Conservation (phyloP, 2,113 vertebrate genomes). For the Vicugna pacos region DNA sequence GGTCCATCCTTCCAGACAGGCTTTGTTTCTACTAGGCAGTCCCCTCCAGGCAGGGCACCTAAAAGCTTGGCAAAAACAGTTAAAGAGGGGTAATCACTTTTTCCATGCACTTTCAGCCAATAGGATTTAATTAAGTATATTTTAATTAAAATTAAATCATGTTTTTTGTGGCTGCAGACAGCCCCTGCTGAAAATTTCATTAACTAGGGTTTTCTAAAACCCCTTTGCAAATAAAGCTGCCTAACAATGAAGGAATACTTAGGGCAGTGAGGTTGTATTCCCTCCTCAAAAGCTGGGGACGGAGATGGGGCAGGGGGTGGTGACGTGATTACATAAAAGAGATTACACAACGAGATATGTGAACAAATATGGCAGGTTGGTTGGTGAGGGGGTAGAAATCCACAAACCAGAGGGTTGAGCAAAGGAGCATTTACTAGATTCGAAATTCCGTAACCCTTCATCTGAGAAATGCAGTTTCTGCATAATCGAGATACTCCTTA, state of each 20-base stretch:
- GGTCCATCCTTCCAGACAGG: not conserved
- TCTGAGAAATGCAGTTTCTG: not conserved
- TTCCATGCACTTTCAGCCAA: constrained; percentile 74
- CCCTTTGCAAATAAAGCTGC: constrained; percentile 62
- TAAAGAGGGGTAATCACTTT: constrained; percentile 67
- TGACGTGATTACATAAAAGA: constrained; percentile 1
- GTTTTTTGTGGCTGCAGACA: constrained; percentile 53
- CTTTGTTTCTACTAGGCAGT: not conserved
- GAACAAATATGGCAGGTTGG: not conserved
- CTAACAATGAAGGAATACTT: constrained; percentile 67
- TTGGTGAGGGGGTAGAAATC: not conserved
- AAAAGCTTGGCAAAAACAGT: constrained; percentile 14
- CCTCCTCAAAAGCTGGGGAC: not conserved
- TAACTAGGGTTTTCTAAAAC: constrained; percentile 67
- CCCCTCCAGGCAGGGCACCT: not conserved
- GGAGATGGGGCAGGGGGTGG: not conserved
- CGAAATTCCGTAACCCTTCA: not conserved
- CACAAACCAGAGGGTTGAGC: not conserved
- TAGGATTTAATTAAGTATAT: constrained; percentile 80
- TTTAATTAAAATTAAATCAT: constrained; percentile 82
- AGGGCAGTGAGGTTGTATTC: not conserved
- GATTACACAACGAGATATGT: not conserved
- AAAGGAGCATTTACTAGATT: not conserved
- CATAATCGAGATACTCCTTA: not conserved
- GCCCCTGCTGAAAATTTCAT: constrained; percentile 59